A percentile compares a stretch with the other conserved stretches of the same genome.
These are phyloP conservation scores for Drosophila limbata DNA, from an alignment of 2,888 invertebrate species.

Conservation along the genomic window DNA sequence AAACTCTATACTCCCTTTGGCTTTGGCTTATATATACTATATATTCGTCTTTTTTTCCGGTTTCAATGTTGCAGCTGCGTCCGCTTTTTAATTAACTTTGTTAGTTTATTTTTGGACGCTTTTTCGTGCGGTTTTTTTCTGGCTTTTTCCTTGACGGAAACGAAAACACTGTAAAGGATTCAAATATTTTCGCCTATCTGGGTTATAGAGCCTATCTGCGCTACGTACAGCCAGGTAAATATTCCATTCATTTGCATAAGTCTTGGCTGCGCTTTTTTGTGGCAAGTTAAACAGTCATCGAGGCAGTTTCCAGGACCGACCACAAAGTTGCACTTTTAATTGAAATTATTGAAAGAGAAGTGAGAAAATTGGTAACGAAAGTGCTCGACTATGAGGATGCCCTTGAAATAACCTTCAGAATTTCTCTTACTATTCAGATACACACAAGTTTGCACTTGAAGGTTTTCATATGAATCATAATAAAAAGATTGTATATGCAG, in stretches of 20 bases:
- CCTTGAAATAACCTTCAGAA: background rate
- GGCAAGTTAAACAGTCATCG: background rate
- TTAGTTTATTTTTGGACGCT: slow-evolving; percentile 5
- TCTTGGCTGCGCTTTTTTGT: background rate
- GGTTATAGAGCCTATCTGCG: slow-evolving; percentile 81
- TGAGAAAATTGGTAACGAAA: background rate
- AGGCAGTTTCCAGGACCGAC: background rate
- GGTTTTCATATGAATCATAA: background rate
- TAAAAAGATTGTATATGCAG: no score
- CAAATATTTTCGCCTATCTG: slow-evolving; percentile 82
- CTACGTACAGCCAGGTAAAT: slow-evolving; percentile 77
- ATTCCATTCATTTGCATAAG: slow-evolving; percentile 15
- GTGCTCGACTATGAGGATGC: background rate
- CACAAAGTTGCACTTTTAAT: slow-evolving; percentile 3
- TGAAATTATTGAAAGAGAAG: background rate
- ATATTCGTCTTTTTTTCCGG: background rate
- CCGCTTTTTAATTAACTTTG: slow-evolving; percentile 18
- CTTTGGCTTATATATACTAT: background rate
- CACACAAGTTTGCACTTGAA: background rate
- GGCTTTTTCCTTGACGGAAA: slow-evolving; percentile 20
- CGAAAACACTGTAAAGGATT: slow-evolving; percentile 8
- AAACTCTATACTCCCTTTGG: slow-evolving; percentile 13
- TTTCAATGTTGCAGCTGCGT: slow-evolving; percentile 13
- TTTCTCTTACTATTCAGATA: background rate
- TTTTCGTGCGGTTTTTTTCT: slow-evolving; percentile 33